Conservation (phyloP, 2,797 vertebrate genomes). For the Pantherophis alleghaniensis region DNA sequence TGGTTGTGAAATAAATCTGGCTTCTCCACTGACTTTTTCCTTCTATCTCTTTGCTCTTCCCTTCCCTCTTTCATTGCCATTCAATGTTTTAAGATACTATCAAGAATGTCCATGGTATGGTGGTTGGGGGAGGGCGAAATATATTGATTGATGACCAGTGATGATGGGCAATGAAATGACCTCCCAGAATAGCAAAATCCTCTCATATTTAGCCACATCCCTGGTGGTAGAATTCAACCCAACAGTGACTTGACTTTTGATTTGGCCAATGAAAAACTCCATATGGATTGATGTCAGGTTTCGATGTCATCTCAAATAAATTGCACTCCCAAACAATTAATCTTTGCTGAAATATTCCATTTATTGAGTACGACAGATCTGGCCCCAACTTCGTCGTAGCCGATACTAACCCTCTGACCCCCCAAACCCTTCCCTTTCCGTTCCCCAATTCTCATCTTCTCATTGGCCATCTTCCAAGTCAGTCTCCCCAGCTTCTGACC, state of each 20-base stretch:
- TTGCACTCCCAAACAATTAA: no score
- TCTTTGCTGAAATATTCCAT: no score
- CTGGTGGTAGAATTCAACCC: background rate
- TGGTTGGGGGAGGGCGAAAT: background rate
- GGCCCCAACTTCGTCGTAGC: no score
- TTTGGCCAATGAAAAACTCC: background rate
- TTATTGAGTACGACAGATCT: no score
- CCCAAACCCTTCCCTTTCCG: no score
- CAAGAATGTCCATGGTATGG: background rate
- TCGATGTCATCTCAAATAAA: no score
- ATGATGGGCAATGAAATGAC: background rate
- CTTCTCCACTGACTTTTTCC: background rate
- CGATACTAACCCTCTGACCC: no score
- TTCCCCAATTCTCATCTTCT: no score
- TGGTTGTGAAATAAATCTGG: no score
- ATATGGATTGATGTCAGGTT: no score
- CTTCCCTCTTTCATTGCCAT: background rate
- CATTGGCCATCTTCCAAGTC: no score
- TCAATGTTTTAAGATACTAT: background rate
- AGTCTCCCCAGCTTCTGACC: no score
- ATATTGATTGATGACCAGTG: background rate
- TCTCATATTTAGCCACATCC: background rate
- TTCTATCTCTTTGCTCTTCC: background rate
- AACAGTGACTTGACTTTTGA: background rate
- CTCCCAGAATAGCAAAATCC: background rate